Evolutionary conservation across 2,797 vertebrate species (phyloP), one percentile per base, ranked within the genome.

Genomic region (Ctenosaura bakeri): DNA sequence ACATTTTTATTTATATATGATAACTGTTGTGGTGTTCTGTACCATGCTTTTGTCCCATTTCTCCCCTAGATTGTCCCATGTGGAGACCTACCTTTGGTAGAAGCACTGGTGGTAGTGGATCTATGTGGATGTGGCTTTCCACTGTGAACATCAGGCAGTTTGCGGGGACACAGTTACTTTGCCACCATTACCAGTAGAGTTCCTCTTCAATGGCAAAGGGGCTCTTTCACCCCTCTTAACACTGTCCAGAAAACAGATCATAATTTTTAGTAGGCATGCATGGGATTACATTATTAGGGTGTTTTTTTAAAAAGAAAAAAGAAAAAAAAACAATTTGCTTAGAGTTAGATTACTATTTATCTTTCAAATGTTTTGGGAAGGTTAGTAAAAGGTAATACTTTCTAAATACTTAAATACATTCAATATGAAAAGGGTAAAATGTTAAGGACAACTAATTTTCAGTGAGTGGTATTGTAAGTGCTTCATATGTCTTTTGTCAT

Each of bases 401-500:
- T 46, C 42, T 46, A 46, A 46, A 46, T 46, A 46, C 42, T 46
- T 76, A 74, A 26, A 18, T 74, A 74, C 69, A 16, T 76, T 29
- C 85, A 74, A 29, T 76, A 71, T 74, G 54, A 86, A 86, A 84
- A 74, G n/a, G 14, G 38, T 86, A 42, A 76, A 76, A 74, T 46
- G 26, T 42, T 69, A 54, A 86, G n/a, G 35, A 38, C 54, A 76
- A 8, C 3, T 29, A 59, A 32, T 76, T 26, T 59, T 59, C 54
- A 76, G 50, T 73, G 32, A 35, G 22, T 54, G 46, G n/a, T 73
- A 35, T 13, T 86, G 14, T 38, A 74, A 20, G 1, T 86, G n/a
- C n/a, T 24, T 32, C 29, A 29, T 13, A 56, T 26, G 29, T 38
- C 13, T 22, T n/a, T 32, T 69, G 18, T 50, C 76, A 35, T 79